These are phyloP conservation scores for Phalacrocorax aristotelis DNA, from an alignment of 2,113 vertebrate genomes.

Conservation along the genomic window DNA sequence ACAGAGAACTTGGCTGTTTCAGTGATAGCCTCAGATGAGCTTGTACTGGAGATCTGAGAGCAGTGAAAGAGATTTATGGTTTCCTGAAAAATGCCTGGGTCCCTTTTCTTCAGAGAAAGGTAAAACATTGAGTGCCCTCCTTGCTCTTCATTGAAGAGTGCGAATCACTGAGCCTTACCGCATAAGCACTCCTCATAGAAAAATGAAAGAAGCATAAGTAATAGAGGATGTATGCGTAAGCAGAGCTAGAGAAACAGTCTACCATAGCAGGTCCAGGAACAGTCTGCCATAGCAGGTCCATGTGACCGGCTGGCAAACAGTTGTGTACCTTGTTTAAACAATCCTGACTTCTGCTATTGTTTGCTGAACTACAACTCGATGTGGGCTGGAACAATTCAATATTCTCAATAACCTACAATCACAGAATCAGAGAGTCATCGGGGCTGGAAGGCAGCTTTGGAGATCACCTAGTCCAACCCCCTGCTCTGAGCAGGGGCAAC, in stretches of 20 bases:
- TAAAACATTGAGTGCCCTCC: background rate
- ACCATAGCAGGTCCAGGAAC: background rate
- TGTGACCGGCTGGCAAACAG: background rate
- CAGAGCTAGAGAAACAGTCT: background rate
- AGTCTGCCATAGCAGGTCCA: background rate
- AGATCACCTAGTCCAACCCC: background rate
- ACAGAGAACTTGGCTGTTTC: background rate
- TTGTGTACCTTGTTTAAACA: slow-evolving; percentile 35
- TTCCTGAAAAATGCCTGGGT: background rate
- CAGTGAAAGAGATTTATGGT: background rate
- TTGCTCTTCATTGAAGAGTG: background rate
- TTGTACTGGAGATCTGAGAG: background rate
- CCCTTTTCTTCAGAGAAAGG: background rate
- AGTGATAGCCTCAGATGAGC: background rate
- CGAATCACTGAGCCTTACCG: background rate
- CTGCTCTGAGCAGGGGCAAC: background rate
- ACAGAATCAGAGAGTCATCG: background rate
- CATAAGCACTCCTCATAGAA: background rate
- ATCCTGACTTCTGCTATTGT: background rate
- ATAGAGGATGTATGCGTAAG: background rate
- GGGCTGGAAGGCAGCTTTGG: background rate
- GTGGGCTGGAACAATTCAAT: background rate
- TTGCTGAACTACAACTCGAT: background rate
- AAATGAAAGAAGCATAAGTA: background rate
- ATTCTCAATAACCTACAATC: background rate